Percentiles rank a stretch among this genome's conserved stretches.
Conservation (phyloP, 1,140 invertebrate species). For the Eumeta japonica region DNA sequence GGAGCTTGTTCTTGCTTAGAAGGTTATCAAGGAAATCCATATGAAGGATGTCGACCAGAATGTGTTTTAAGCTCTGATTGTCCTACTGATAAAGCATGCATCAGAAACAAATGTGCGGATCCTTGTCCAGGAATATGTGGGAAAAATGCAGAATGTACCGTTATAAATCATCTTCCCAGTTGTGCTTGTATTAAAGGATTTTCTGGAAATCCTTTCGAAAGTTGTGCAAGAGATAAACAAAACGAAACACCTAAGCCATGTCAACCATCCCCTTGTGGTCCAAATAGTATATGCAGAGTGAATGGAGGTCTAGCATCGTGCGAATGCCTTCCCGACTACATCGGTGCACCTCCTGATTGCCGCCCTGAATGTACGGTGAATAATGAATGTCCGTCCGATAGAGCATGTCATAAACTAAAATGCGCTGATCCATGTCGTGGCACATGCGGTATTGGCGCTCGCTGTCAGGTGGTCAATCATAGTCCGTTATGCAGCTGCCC, state of each 20-base stretch:
- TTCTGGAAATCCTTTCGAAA: slow-evolving; percentile 71
- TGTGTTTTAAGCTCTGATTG: slow-evolving; percentile 79
- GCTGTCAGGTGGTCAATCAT: slow-evolving; percentile 72
- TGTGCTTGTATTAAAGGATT: slow-evolving; percentile 74
- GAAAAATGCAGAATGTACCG: slow-evolving; percentile 71
- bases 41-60: slow-evolving; percentile 72
- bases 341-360: slow-evolving; percentile 67
- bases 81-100: slow-evolving; percentile 69
- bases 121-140: slow-evolving; percentile 79
- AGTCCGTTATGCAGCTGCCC: slow-evolving; percentile 75
- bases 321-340: slow-evolving; percentile 65
- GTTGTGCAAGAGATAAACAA: slow-evolving; percentile 31
- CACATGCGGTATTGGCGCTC: slow-evolving; percentile 68
- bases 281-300: slow-evolving; percentile 66
- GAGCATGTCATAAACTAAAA: slow-evolving; percentile 70
- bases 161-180: slow-evolving; percentile 73
- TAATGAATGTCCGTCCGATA: slow-evolving; percentile 67
- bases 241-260: slow-evolving; percentile 60
- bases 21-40: slow-evolving; percentile 68
- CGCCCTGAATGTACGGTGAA: slow-evolving; percentile 73
- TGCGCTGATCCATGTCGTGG: slow-evolving; percentile 72
- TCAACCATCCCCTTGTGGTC: slow-evolving; percentile 68
- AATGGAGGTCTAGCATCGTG: slow-evolving; percentile 63
- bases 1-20: slow-evolving; percentile 72
- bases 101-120: slow-evolving; percentile 73